Conservation (phyloP, 2,113 vertebrate genomes). For the Orthochromis malagaraziensis region DNA sequence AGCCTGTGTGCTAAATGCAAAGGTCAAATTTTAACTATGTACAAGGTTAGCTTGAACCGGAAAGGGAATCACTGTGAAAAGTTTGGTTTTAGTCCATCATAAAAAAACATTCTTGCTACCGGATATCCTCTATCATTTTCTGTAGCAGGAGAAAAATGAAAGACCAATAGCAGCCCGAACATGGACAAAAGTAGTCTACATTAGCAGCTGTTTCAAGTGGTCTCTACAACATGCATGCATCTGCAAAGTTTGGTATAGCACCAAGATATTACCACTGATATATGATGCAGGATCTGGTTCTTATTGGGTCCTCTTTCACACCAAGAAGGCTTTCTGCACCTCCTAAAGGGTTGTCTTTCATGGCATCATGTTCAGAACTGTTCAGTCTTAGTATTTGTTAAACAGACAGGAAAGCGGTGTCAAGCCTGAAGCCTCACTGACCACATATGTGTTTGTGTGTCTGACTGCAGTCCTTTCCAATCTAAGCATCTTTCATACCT, state of each 20-base stretch:
- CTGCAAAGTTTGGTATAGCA: background rate
- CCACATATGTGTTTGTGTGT: background rate
- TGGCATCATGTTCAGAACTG: slow-evolving; percentile 14
- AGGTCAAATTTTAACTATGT: background rate
- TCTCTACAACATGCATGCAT: background rate
- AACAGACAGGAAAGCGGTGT: background rate
- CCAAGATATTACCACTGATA: background rate
- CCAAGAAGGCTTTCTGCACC: background rate
- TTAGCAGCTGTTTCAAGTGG: background rate
- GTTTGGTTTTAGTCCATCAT: background rate
- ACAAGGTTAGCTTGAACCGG: background rate
- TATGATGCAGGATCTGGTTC: background rate
- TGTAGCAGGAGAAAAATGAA: background rate
- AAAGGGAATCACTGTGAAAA: background rate
- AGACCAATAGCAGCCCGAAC: background rate
- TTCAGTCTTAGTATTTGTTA: slow-evolving; percentile 31
- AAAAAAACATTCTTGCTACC: background rate
- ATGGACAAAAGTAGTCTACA: background rate
- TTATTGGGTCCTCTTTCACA: background rate
- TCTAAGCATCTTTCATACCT: background rate
- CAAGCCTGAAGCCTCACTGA: background rate
- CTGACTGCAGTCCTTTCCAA: background rate
- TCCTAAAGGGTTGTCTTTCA: background rate
- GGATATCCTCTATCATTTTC: background rate
- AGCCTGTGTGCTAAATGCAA: background rate